phyloP scores from a whole-genome alignment of 2,797 vertebrate species.

The Spinus olivaceus region DNA sequence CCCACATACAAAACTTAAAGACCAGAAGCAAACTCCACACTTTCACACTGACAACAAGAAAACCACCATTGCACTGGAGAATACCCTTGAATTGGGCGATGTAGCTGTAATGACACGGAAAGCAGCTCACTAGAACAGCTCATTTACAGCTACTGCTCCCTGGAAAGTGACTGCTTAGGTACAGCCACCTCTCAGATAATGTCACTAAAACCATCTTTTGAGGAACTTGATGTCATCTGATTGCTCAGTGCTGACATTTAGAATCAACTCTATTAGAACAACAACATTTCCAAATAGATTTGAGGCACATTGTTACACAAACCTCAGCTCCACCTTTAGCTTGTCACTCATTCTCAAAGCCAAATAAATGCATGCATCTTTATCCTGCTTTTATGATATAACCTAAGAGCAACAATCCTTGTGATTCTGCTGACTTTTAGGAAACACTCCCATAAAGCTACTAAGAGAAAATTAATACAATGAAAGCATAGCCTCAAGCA shows the following conservation, averaged over 20 bases:
- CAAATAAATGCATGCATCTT: background rate
- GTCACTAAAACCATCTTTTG: background rate
- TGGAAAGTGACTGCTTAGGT: background rate
- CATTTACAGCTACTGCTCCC: background rate
- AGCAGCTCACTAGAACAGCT: conserved; percentile 88
- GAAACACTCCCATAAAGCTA: background rate
- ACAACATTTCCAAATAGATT: background rate
- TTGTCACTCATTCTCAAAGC: background rate
- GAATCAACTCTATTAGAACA: background rate
- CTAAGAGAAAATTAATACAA: background rate
- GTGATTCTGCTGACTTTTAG: background rate
- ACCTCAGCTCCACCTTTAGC: background rate
- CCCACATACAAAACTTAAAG: conserved; percentile 84
- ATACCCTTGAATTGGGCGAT: conserved; percentile 85
- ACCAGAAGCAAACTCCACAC: conserved; percentile 89
- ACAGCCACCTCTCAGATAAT: background rate
- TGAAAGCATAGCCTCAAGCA: background rate
- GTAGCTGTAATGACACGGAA: conserved; percentile 81
- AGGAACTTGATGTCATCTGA: background rate
- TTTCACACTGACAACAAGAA: conserved; percentile 89
- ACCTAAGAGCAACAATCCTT: background rate
- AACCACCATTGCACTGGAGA: conserved; percentile 87
- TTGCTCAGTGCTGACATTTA: background rate
- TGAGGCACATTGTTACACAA: background rate
- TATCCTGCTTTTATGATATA: background rate